Evolutionary conservation across 2,888 invertebrate genomes (phyloP), one percentile per base, ranked within the genome.

Genomic region (Lottia gigantea): DNA sequence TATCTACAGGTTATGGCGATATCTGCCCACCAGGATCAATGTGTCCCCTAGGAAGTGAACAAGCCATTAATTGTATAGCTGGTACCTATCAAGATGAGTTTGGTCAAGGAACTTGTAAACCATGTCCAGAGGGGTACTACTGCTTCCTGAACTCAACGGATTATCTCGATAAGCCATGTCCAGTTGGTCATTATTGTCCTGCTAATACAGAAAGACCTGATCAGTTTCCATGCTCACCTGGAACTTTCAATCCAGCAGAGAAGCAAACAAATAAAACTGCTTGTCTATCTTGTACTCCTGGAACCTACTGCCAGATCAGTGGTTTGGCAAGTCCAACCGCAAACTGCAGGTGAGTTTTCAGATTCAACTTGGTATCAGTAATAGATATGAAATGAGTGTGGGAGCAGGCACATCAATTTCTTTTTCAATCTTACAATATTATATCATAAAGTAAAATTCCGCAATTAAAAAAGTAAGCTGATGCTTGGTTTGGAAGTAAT

Each of bases 111-210:
- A 66, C 67, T 64, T 86, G 86, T 67, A 81, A 81, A 64, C 64
- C 66, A 11, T 86, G 86, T 67, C 83, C 84, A 12, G 79, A 71
- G 76, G 85, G 86, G 8, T 87, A 82, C 78, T 87, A 84, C 75
- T 87, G 87, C 67, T 71, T 74, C 12, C 77, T 75, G 23, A 86
- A 86, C 75, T 80, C 87, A 1, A 81, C 85, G 0, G 81, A 82
- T 69, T 87, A 77, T 76, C 61, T 74, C 0, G 80, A 80, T 76
- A 84, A 82, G 47, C 81, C 82, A 0, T 87, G 87, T 72, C 84
- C 83, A 31, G 66, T 74, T 11, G 87, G 87, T 40, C 76, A 85
- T 74, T 87, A 86, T 79, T 87, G 87, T 75, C 86, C 85, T 15
- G 71, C 63, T 1, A 80, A 80, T 65, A 86, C 87, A 4, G 76